Percentiles rank a stretch among this genome's conserved stretches.
These are phyloP conservation scores for Montipora foliosa DNA, from an alignment of 64 coral and sea anemone genomes.

Conservation along the genomic window DNA sequence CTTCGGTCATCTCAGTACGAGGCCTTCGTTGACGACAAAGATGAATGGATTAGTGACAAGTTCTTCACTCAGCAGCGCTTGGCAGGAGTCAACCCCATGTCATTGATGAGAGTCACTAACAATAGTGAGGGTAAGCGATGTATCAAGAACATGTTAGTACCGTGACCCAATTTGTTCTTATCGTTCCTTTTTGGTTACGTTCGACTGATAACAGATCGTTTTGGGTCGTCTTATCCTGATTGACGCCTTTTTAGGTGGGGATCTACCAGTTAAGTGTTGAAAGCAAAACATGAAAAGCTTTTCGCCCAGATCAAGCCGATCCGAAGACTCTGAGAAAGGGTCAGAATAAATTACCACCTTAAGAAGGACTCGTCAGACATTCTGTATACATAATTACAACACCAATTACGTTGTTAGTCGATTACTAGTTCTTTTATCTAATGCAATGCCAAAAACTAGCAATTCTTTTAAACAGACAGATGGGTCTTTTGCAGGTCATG, in stretches of 20 bases:
- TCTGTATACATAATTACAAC: too few species aligned
- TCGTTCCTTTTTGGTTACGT: neutral
- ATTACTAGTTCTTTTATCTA: neutral
- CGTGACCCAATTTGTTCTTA: neutral
- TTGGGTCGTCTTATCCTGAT: neutral
- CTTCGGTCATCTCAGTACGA: constrained; percentile 8
- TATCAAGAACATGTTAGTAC: neutral
- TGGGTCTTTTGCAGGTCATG: neutral
- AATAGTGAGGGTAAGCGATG: neutral
- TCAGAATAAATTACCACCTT: neutral
- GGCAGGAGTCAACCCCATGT: constrained; percentile 55
- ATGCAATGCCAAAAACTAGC: neutral
- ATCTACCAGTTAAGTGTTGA: neutral
- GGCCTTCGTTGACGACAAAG: constrained; percentile 16
- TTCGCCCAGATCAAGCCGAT: neutral
- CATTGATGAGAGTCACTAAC: constrained; percentile 44
- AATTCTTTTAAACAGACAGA: neutral
- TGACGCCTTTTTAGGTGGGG: neutral
- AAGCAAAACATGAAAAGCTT: neutral
- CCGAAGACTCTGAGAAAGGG: neutral
- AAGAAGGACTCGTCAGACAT: neutral
- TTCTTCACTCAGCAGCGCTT: constrained; percentile 59
- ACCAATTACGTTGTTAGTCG: too few species aligned
- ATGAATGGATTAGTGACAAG: constrained; percentile 53
- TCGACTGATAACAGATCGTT: neutral